Base-by-base conservation (phyloP, 92 coral and sea anemone species). In the Umimayanthus kanabou region DNA sequence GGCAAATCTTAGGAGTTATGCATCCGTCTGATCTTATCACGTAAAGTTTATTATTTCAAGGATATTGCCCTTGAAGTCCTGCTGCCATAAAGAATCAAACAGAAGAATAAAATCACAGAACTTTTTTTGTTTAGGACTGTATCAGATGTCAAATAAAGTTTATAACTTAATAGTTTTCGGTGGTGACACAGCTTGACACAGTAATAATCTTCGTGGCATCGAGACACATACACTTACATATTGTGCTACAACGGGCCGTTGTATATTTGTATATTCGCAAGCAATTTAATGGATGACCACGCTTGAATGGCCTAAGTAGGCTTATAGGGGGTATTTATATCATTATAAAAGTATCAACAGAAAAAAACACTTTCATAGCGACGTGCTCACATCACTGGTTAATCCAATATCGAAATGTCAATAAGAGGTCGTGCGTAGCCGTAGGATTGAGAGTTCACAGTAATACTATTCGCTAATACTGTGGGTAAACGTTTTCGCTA, bases 341-440 rank as follows among this genome's bases (percentile, higher is more conserved):
- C 39, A 78, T 78, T 78, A 25, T 78, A 30, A 78, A 78, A 78
- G 26, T 78, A 61, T 23, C 69, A 61, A 61, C 69, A 61, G 69
- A 1, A 18, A 23, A 33, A 61, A 23, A 20, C 3, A 53, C 14
- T 53, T 53, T 53, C 69, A 61, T 20, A 61, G 69, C n/a, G 22
- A 22, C 22, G 69, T 61, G 25, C 22, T 61, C 69, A 61, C 22
- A 61, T 22, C 9, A 61, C n/a, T 18, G 23, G 69, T 0, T 61
- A 61, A 61, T 61, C 69, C 69, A 61, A 22, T 61, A 61, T 5
- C 25, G 26, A 61, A 61, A 61, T 22, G 69, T 20, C 69, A 61
- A 61, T 5, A 61, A 61, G 4, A 2, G 25, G n/a, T 22, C 58
- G 58, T 50, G 58, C 58, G 58, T 50, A 14, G 58, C 37, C 37